Percentiles rank a stretch among this genome's conserved stretches.
Conservation (phyloP, 2,797 vertebrate species). For the Sebastes alutus region DNA sequence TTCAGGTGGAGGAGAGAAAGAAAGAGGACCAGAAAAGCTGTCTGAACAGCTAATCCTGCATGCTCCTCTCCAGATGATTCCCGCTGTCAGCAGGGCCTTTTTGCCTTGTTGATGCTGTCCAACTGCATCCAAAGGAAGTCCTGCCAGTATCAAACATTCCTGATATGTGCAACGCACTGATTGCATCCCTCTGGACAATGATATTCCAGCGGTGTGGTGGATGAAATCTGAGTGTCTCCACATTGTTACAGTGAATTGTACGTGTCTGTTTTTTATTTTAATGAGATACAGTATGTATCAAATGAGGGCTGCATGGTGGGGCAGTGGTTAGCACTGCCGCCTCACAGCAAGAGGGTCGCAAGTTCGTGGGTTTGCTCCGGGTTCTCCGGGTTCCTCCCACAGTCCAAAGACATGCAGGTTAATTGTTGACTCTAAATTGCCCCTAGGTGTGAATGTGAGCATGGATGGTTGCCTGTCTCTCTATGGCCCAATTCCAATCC, state of each 20-base stretch:
- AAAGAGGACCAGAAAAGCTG: not conserved
- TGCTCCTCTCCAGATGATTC: not conserved
- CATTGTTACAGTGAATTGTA: too few relatives aligned
- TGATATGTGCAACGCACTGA: not conserved
- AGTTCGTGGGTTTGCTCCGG: too few relatives aligned
- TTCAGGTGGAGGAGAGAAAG: not conserved
- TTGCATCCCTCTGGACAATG: not conserved
- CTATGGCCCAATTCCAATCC: too few relatives aligned
- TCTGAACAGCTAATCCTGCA: not conserved
- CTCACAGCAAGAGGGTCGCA: too few relatives aligned
- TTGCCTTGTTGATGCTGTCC: not conserved
- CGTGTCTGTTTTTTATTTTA: not conserved
- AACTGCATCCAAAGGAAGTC: not conserved
- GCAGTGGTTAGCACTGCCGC: too few relatives aligned
- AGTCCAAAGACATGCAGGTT: too few relatives aligned
- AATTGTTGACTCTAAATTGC: too few relatives aligned
- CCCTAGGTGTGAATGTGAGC: too few relatives aligned
- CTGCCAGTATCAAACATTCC: not conserved
- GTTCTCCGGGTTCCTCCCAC: too few relatives aligned
- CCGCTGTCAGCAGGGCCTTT: not conserved
- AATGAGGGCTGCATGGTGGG: not conserved
- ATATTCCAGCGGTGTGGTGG: not conserved
- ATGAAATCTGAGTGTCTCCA: not conserved
- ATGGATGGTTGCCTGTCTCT: too few relatives aligned
- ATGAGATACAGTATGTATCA: not conserved